Conservation (phyloP, 2,888 invertebrate genomes). For the Eupithecia inturbata region DNA sequence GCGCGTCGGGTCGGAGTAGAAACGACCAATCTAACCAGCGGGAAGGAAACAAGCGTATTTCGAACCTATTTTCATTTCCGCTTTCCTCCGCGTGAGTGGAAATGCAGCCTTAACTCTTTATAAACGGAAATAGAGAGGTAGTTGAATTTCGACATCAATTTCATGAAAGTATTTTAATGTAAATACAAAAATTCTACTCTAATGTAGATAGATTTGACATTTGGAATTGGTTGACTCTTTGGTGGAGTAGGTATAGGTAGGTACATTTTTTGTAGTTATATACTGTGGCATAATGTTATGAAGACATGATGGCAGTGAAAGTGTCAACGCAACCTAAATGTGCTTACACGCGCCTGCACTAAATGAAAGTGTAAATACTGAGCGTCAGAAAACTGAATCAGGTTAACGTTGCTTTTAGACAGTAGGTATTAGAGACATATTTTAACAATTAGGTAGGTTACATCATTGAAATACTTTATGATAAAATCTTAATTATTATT, state of each 20-base stretch:
- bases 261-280: too few species aligned
- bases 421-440: not conserved
- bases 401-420: not conserved
- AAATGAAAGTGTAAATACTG: conserved; percentile 14
- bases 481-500: not conserved
- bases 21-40: too few species aligned
- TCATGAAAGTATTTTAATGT: not conserved
- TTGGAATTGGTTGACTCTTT: not conserved
- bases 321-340: not conserved
- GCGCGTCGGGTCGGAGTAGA: too few species aligned
- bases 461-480: not conserved
- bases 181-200: not conserved
- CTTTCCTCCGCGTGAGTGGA: too few species aligned
- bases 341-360: not conserved
- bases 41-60: too few species aligned
- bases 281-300: not conserved
- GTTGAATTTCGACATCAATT: too few species aligned
- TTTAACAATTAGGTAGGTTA: not conserved
- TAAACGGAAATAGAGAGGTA: too few species aligned
- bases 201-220: not conserved
- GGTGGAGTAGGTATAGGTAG: not conserved
- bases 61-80: too few species aligned
- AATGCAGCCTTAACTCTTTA: too few species aligned
- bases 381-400: not conserved
- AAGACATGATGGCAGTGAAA: conserved; percentile 34